Percentiles rank a stretch among this genome's conserved stretches.
phyloP scores from a whole-genome alignment of 2,888 invertebrate species.

The Hyposoter didymator region DNA sequence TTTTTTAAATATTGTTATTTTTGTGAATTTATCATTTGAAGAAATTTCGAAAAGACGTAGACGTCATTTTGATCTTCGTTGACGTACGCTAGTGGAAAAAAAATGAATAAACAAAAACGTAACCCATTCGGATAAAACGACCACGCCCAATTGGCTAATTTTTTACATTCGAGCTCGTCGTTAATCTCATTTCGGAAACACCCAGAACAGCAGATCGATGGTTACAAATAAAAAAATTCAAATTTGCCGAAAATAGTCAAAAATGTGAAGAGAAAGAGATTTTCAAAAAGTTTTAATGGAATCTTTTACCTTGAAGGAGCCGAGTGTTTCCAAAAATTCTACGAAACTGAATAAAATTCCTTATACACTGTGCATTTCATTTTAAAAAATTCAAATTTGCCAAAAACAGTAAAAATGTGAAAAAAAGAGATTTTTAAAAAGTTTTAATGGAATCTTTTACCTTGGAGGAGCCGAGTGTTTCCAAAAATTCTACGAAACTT shows the following conservation, averaged over 20 bases:
- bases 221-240: too few relatives aligned
- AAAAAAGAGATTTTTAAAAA: too few relatives aligned
- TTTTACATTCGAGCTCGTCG: neutral
- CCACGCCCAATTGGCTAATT: neutral
- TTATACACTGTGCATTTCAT: neutral
- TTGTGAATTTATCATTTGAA: neutral
- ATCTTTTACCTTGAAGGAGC: neutral
- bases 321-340: neutral
- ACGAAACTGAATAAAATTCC: neutral
- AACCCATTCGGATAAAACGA: neutral
- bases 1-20: neutral
- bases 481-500: neutral
- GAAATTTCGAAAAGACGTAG: neutral
- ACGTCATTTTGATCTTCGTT: constrained; percentile 2
- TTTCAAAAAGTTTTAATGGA: too few relatives aligned
- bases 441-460: too few relatives aligned
- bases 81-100: neutral
- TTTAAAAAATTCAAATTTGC: too few relatives aligned
- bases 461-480: neutral
- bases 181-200: neutral
- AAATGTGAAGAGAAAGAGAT: neutral
- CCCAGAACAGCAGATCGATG: neutral
- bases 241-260: neutral
- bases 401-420: too few relatives aligned
- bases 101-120: neutral